Conservation (phyloP, 2,888 invertebrate genomes). For the Hypsopygia costalis region DNA sequence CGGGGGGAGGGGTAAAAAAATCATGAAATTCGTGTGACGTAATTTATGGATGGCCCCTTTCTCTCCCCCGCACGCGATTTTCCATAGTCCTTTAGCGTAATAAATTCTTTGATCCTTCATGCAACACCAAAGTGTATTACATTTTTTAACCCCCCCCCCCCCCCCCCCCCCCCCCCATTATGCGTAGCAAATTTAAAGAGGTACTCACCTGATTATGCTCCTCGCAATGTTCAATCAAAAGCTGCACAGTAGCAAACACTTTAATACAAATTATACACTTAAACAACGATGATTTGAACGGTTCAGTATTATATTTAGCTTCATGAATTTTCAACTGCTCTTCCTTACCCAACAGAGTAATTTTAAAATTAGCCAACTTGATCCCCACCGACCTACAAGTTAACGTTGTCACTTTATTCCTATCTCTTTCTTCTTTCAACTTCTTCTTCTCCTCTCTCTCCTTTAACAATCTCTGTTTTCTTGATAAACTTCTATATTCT, state of each 20-base stretch:
- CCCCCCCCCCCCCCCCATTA: too few species aligned
- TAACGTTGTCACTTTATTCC: too few species aligned
- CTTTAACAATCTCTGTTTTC: background rate
- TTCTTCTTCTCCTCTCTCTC: background rate
- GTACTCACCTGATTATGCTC: background rate
- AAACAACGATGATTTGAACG: background rate
- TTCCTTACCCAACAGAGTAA: background rate
- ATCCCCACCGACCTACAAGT: background rate
- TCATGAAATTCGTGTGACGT: too few species aligned
- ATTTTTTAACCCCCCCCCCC: too few species aligned
- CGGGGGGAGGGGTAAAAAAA: too few species aligned
- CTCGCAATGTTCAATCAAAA: background rate
- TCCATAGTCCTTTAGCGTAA: too few species aligned
- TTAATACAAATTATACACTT: background rate
- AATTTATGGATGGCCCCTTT: too few species aligned
- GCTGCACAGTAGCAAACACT: background rate
- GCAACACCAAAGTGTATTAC: too few species aligned
- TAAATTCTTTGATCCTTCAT: too few species aligned
- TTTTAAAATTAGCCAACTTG: background rate
- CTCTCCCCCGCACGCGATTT: too few species aligned
- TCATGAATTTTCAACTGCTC: background rate
- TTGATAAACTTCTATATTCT: background rate
- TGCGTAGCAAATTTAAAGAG: too few species aligned
- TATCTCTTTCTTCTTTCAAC: background rate
- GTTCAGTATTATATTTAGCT: background rate